Conservation (phyloP, 2,797 vertebrate genomes). For the Balearica regulorum region DNA sequence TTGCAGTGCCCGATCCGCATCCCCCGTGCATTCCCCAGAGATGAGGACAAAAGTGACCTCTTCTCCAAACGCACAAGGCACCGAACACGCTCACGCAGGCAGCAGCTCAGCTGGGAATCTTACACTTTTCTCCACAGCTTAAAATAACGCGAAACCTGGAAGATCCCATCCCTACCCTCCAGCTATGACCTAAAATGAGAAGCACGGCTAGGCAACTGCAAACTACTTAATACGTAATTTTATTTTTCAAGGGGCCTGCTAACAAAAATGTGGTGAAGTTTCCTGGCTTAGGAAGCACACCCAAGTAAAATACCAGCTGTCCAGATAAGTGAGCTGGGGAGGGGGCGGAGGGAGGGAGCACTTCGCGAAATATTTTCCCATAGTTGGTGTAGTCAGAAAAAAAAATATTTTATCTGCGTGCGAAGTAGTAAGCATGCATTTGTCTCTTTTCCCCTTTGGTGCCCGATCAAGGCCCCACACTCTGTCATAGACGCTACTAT, state of each 20-base stretch:
- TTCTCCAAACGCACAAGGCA: not conserved
- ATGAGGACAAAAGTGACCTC: constrained; percentile 15
- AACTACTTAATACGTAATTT: constrained; percentile 54
- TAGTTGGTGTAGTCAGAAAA: constrained; percentile 49
- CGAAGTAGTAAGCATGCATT: constrained; percentile 12
- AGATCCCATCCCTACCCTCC: constrained; percentile 53
- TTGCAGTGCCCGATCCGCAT: not conserved
- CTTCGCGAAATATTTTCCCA: constrained; percentile 45
- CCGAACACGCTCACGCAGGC: not conserved
- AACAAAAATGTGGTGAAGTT: constrained; percentile 56
- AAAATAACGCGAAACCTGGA: constrained; percentile 34
- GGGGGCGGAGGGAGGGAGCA: constrained; percentile 42
- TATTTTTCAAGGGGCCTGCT: constrained; percentile 56
- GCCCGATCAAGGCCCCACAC: constrained; percentile 6
- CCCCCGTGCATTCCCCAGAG: not conserved
- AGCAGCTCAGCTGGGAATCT: not conserved
- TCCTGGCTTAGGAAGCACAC: constrained; percentile 59
- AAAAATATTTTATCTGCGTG: not conserved
- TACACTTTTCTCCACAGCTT: constrained; percentile 4
- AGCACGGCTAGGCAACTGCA: constrained; percentile 21
- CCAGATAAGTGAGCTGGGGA: constrained; percentile 55
- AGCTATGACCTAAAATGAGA: constrained; percentile 43
- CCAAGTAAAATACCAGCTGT: constrained; percentile 64
- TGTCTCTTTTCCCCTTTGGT: constrained; percentile 2
- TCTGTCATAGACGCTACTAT: not conserved